Conservation (phyloP, 2,797 vertebrate genomes). For the Urocyon cinereoargenteus region DNA sequence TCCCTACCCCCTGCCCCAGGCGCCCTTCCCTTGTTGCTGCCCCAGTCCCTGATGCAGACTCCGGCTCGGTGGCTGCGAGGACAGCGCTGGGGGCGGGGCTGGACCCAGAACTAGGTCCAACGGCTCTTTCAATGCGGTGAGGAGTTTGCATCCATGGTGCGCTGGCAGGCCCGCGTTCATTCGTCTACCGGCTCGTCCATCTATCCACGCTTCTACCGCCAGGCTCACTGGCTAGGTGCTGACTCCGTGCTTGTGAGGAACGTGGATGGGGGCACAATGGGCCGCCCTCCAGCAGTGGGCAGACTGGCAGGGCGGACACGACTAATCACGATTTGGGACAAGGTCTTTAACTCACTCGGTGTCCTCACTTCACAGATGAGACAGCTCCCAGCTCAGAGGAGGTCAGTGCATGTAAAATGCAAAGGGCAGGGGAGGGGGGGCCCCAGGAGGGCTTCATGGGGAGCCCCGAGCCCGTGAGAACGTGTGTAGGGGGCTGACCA, state of each 20-base stretch:
- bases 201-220: rapidly evolving
- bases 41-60: too few relatives aligned
- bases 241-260: not conserved
- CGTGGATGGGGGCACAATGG: not conserved
- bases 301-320: not conserved
- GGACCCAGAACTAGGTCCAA: too few relatives aligned
- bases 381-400: not conserved
- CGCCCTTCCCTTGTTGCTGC: too few relatives aligned
- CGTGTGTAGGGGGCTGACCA: not conserved
- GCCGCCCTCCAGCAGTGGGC: not conserved
- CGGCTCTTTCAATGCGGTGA: too few relatives aligned
- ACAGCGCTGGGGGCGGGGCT: too few relatives aligned
- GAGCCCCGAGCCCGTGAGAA: not conserved
- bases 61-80: too few relatives aligned
- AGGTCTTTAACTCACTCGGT: not conserved
- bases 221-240: not conserved
- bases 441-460: not conserved
- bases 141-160: too few relatives aligned
- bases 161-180: too few relatives aligned
- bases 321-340: not conserved
- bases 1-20: too few relatives aligned
- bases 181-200: not conserved
- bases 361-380: not conserved
- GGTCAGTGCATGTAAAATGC: not conserved
- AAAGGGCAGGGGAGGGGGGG: not conserved